Percentiles rank a stretch among this genome's conserved stretches.
phyloP scores from a whole-genome alignment of 2,113 vertebrate species.

The Corythornis cristatus region DNA sequence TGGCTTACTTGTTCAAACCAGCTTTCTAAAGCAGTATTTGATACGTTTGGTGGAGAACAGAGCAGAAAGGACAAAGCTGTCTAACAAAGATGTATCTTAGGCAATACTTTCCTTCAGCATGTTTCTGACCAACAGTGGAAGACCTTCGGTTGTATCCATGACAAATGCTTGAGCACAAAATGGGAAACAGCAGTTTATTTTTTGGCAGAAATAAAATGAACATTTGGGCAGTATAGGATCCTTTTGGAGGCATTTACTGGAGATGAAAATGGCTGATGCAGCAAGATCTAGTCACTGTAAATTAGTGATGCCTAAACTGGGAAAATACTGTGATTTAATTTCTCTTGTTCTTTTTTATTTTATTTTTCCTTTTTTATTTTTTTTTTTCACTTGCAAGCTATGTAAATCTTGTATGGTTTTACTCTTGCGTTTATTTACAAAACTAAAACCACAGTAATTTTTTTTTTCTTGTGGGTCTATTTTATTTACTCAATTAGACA shows the following conservation, averaged over 20 bases:
- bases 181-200: neutral
- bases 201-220: neutral
- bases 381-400: neutral
- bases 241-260: neutral
- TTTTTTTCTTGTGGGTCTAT: neutral
- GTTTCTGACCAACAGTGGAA: neutral
- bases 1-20: constrained; percentile 45
- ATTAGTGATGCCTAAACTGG: neutral
- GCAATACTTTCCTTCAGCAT: neutral
- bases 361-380: neutral
- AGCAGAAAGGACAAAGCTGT: constrained; percentile 22
- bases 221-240: neutral
- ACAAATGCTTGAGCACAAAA: neutral
- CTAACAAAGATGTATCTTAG: neutral
- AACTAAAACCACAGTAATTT: neutral
- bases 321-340: neutral
- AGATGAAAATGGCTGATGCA: neutral
- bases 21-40: constrained; percentile 36
- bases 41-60: neutral
- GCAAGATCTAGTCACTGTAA: neutral
- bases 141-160: neutral
- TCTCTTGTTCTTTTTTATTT: neutral
- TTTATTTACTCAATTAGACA: neutral
- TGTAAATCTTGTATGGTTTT: fast-evolving
- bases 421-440: neutral